Evolutionary conservation across 2,888 invertebrate genomes (phyloP), one percentile per base, ranked within the genome.

Genomic region (Polymixis lichenea): DNA sequence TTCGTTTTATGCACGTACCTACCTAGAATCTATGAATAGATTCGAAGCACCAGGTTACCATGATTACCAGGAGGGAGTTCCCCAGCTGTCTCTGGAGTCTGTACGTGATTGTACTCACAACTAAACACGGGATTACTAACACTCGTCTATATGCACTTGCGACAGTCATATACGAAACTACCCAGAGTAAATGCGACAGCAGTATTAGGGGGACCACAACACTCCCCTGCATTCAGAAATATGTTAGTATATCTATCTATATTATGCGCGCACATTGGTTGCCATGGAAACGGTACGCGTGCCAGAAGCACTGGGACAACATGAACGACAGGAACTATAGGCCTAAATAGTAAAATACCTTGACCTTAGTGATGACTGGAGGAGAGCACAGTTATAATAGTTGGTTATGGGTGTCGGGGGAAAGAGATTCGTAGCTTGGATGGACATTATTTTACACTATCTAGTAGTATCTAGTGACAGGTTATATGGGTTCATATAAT

Each of bases 101-200:
- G n/a, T 7, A 19, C 15, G 15, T 65, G 9, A 49, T 28, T 28
- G 19, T 15, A 55, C 11, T 22, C 56, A 75, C 32, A 77, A n/a
- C 13, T 22, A n/a, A 43, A 55, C 17, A 38, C 3, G 17, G 9
- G 49, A n/a, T n/a, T 15, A 43, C 7, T 49, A 17, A 25, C 2
- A 49, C 19, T 53, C 7, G 6, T 46, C 22, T 65, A 19, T 49
- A 55, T 49, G 46, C 49, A 51, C 56, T 32, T 51, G 70, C 43
- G 62, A 56, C 15, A 64, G 28, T 38, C 2, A 22, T 62, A 78
- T 51, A 56, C 49, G 15, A 28, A 66, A 49, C 28, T 22, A 13
- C 5, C 19, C 25, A 55, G 76, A 60, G n/a, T 9, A 49, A 55
- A 66, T 66, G 60, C 13, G 43, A 66, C 60, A 77, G 43, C 77